Evolutionary conservation across 2,888 invertebrate genomes (phyloP).

Genomic region (Scelioninae gen. 1): DNA sequence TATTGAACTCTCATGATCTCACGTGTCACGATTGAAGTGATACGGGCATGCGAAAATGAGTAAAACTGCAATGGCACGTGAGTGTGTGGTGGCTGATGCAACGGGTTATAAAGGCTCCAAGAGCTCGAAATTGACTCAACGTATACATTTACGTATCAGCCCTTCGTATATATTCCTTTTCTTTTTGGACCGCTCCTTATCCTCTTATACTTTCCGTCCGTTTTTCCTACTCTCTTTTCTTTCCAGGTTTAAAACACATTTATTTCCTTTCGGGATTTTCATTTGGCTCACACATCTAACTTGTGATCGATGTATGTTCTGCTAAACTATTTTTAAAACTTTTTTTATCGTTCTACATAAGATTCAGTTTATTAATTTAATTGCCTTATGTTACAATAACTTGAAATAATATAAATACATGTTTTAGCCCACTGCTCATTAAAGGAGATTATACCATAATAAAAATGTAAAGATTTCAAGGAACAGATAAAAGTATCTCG

Average conservation of each 20-base stretch:
- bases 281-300: constrained; percentile 34
- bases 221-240: constrained; percentile 19
- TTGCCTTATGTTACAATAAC: constrained; percentile 4
- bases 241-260: constrained; percentile 43
- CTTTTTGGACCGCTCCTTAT: constrained; percentile 41
- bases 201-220: constrained; percentile 14
- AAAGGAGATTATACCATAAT: not conserved
- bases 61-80: constrained; percentile 51
- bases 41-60: constrained; percentile 45
- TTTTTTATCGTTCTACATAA: not conserved
- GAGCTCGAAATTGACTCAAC: constrained; percentile 50
- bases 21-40: constrained; percentile 48
- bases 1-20: constrained; percentile 37
- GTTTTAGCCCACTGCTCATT: not conserved
- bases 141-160: constrained; percentile 38
- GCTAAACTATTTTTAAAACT: constrained; percentile 5
- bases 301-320: constrained; percentile 37
- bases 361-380: constrained; percentile 20
- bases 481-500: not conserved
- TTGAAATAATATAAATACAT: not conserved
- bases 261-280: constrained; percentile 51
- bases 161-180: constrained; percentile 34
- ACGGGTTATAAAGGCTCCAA: constrained; percentile 44
- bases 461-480: too few species aligned
- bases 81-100: constrained; percentile 52